These are phyloP conservation scores for Ophraella communa DNA, from an alignment of 2,888 invertebrate genomes.

Conservation along the genomic window DNA sequence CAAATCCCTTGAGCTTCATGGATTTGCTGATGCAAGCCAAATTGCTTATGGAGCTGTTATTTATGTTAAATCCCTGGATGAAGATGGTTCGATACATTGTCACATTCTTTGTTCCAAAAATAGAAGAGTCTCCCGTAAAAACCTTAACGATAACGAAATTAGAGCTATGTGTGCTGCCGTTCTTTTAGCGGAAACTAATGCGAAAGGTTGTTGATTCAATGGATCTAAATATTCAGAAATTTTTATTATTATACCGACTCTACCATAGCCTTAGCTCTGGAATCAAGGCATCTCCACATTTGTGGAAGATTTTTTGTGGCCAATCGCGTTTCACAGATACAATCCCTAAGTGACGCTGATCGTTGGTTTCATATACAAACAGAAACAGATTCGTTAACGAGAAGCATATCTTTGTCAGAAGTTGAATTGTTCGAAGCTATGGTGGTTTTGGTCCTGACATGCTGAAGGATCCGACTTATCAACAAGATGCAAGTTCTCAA, in stretches of 20 bases:
- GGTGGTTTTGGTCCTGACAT: background rate
- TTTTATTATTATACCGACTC: slow-evolving; percentile 40
- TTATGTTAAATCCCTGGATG: slow-evolving; percentile 26
- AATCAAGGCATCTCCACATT: too few species aligned
- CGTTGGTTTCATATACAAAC: too few species aligned
- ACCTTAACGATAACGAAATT: slow-evolving; percentile 23
- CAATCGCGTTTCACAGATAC: too few species aligned
- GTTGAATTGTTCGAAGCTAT: too few species aligned
- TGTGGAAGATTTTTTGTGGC: too few species aligned
- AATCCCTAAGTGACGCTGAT: too few species aligned
- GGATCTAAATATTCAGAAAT: background rate
- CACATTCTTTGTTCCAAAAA: slow-evolving; percentile 31
- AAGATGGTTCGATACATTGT: background rate
- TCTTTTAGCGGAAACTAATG: slow-evolving; percentile 22
- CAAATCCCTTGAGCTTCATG: too few species aligned
- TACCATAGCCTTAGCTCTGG: slow-evolving; percentile 35
- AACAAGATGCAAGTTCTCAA: background rate
- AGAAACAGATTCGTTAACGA: too few species aligned
- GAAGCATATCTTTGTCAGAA: too few species aligned
- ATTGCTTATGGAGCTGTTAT: too few species aligned
- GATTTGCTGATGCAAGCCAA: too few species aligned
- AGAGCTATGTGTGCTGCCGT: slow-evolving; percentile 33
- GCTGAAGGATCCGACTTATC: background rate
- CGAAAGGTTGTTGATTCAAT: slow-evolving; percentile 10
- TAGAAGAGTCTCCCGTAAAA: slow-evolving; percentile 29